A percentile compares a stretch with the other conserved stretches of the same genome.
phyloP scores from a whole-genome alignment of 2,888 invertebrate species.

The Pandemis corylana region DNA sequence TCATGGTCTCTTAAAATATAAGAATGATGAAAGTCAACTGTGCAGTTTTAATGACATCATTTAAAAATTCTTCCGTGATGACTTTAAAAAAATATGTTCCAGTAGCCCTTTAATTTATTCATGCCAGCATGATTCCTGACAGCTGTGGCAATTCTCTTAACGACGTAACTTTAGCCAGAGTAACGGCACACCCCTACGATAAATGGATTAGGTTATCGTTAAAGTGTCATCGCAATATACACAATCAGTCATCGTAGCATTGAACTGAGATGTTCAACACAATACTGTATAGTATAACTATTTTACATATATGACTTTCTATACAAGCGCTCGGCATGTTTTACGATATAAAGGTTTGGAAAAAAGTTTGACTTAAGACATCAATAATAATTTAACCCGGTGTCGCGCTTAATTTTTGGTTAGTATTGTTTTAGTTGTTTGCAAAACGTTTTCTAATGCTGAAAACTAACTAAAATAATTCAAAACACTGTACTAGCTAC shows the following conservation, averaged over 20 bases:
- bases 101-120: constrained; percentile 26
- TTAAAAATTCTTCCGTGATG: background rate
- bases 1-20: too few relatives aligned
- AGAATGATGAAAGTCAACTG: background rate
- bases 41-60: background rate
- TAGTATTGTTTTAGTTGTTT: background rate
- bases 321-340: too few relatives aligned
- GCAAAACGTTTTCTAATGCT: too few relatives aligned
- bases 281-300: background rate
- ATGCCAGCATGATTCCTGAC: constrained; percentile 26
- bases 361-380: background rate
- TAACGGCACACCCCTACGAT: constrained; percentile 16
- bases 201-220: constrained; percentile 38
- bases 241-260: constrained; percentile 2
- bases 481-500: too few relatives aligned
- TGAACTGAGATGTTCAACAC: constrained; percentile 6
- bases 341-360: background rate
- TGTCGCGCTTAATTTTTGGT: too few relatives aligned
- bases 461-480: too few relatives aligned
- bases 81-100: background rate
- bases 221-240: constrained; percentile 25
- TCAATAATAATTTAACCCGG: too few relatives aligned
- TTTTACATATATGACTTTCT: background rate
- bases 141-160: constrained; percentile 26
- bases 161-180: constrained; percentile 29